Base-by-base conservation (phyloP, 2,888 invertebrate genomes). In the Adelognathus sp. region DNA sequence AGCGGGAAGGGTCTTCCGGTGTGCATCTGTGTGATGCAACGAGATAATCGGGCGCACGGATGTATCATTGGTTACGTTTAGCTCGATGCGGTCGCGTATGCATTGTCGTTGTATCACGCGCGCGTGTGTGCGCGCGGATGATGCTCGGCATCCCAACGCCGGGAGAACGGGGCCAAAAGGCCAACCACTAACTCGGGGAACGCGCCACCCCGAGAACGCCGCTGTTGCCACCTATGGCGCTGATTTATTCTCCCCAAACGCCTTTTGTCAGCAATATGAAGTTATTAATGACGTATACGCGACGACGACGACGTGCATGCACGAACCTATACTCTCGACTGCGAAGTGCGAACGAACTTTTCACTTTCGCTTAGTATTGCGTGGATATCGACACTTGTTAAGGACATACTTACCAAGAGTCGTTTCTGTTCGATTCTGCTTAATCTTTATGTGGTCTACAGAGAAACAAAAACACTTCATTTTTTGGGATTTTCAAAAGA, bases 151-250 rank as follows among this genome's bases (percentile, higher is more conserved):
- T 56, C 54, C 54, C 24, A 44, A 39, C 6, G 76, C 29, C 36
- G 50, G 50, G 58, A 69, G 58, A 73, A 33, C 31, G 39, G 44
- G 74, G 78, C 52, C 78, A 78, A 78, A 50, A 74, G 78, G 78
- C 41, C 69, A 58, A 74, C 78, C 78, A 33, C 78, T 56, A 80
- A 41, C 58, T 58, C 72, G 44, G 29, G 24, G 81, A 81, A 82
- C 5, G 3, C 14, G 41, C n/a, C 41, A 14, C 81, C 80, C 80
- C 77, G 79, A n/a, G n/a, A n/a, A 33, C 76, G 56, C 44, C 60
- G 39, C 72, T 77, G 46, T 73, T 77, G 77, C 86, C 85, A 84
- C 87, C 86, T 84, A 87, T 76, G 79, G 82, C 29, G 74, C 72
- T 81, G 83, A 84, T 86, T 82, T 81, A 82, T 82, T 74, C 64